phyloP scores from a whole-genome alignment of 2,888 invertebrate genomes.

The Odontothrips loti region DNA sequence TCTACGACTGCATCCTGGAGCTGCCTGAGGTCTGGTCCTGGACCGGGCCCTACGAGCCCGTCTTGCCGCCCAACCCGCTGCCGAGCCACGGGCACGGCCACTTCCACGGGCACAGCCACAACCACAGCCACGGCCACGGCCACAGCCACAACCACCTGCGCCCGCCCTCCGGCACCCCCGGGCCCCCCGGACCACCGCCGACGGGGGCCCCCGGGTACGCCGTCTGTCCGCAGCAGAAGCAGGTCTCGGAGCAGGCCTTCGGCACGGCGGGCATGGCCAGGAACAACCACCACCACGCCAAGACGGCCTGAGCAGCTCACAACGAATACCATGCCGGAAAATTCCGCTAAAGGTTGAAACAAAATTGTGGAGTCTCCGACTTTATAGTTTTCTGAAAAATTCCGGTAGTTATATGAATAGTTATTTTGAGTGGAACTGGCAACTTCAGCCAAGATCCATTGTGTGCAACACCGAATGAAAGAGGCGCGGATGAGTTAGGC shows the following conservation, averaged over 20 bases:
- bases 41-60: neutral
- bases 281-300: neutral
- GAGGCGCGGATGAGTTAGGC: too few relatives aligned
- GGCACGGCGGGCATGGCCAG: neutral
- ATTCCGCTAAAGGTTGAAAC: neutral
- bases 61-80: neutral
- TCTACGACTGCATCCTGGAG: neutral
- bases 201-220: neutral
- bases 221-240: neutral
- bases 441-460: too few relatives aligned
- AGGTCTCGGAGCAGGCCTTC: constrained; percentile 10
- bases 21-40: constrained; percentile 14
- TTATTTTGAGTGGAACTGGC: too few relatives aligned
- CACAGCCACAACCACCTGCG: too few relatives aligned
- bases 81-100: neutral
- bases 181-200: too few relatives aligned
- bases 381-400: too few relatives aligned
- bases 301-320: neutral
- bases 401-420: too few relatives aligned
- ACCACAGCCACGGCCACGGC: neutral
- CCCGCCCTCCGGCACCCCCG: too few relatives aligned
- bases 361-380: neutral
- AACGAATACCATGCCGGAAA: neutral
- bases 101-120: neutral
- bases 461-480: too few relatives aligned